Conservation (phyloP, 2,888 invertebrate genomes). For the Andrena fulva region DNA sequence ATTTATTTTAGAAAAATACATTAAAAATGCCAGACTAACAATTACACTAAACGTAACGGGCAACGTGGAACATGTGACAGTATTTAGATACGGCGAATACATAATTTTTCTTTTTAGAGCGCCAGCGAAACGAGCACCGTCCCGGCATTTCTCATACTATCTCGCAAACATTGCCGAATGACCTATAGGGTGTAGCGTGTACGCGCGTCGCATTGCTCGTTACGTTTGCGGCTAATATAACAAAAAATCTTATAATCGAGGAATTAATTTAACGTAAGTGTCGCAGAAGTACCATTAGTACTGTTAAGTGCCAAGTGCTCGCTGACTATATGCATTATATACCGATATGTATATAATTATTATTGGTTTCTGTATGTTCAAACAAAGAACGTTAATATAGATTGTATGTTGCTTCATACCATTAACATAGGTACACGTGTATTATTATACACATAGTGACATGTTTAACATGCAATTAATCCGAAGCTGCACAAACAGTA, state of each 20-base stretch:
- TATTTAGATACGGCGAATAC: background rate
- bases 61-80: slow-evolving; percentile 39
- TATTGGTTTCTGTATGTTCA: slow-evolving; percentile 76
- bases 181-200: background rate
- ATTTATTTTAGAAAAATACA: slow-evolving; percentile 68
- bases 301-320: slow-evolving; percentile 77
- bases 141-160: background rate
- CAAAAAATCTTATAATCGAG: slow-evolving; percentile 58
- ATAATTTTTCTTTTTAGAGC: background rate
- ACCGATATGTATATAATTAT: slow-evolving; percentile 82
- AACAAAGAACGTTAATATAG: slow-evolving; percentile 81
- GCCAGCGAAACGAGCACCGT: background rate
- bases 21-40: slow-evolving; percentile 64
- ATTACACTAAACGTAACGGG: slow-evolving; percentile 54
- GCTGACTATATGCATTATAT: slow-evolving; percentile 80
- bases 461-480: slow-evolving; percentile 85
- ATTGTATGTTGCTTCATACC: slow-evolving; percentile 80
- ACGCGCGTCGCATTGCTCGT: slow-evolving; percentile 46
- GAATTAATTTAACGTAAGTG: slow-evolving; percentile 52
- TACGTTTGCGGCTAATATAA: slow-evolving; percentile 49
- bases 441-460: slow-evolving; percentile 83
- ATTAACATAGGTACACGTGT: slow-evolving; percentile 82
- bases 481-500: slow-evolving; percentile 84
- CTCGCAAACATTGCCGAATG: background rate
- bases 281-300: slow-evolving; percentile 66